A percentile compares a stretch with the other conserved stretches of the same genome.
Conservation (phyloP, 1,140 invertebrate species). For the Eubasilissa regina region DNA sequence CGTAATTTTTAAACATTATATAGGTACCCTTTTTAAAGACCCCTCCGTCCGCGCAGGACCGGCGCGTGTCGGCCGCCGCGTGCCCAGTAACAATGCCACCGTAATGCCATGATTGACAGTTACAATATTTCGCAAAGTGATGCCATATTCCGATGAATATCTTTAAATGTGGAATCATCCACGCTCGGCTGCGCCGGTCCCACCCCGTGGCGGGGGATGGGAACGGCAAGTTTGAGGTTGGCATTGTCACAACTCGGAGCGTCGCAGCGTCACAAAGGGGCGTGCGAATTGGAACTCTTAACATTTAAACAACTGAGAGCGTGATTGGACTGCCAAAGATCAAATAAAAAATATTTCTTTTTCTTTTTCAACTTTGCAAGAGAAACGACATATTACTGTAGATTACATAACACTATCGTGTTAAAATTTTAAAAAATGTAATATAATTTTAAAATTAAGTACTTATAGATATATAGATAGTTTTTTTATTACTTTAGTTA, state of each 20-base stretch:
- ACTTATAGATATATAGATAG: too few relatives aligned
- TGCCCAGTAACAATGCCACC: slow-evolving; percentile 65
- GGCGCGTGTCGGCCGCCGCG: slow-evolving; percentile 58
- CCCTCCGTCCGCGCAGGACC: neutral
- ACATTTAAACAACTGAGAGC: too few relatives aligned
- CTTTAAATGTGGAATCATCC: slow-evolving; percentile 62
- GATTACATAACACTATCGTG: too few relatives aligned
- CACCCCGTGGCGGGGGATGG: neutral
- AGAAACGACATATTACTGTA: too few relatives aligned
- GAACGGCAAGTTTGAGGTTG: slow-evolving; percentile 2
- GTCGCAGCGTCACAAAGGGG: neutral
- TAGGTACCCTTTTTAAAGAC: neutral
- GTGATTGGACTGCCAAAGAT: too few relatives aligned
- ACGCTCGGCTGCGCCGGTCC: slow-evolving; percentile 45
- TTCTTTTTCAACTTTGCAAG: too few relatives aligned
- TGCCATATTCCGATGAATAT: slow-evolving; percentile 74
- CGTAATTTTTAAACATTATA: too few relatives aligned
- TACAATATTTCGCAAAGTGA: slow-evolving; percentile 74
- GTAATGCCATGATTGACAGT: slow-evolving; percentile 74
- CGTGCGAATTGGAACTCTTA: neutral
- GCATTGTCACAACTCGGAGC: slow-evolving; percentile 6
- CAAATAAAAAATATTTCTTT: too few relatives aligned
- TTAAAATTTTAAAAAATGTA: too few relatives aligned
- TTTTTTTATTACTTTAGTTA: too few relatives aligned
- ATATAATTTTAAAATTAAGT: too few relatives aligned